A percentile compares a stretch with the other conserved stretches of the same genome.
Conservation (phyloP, 2,113 vertebrate species). For the Alaudala cheleensis region DNA sequence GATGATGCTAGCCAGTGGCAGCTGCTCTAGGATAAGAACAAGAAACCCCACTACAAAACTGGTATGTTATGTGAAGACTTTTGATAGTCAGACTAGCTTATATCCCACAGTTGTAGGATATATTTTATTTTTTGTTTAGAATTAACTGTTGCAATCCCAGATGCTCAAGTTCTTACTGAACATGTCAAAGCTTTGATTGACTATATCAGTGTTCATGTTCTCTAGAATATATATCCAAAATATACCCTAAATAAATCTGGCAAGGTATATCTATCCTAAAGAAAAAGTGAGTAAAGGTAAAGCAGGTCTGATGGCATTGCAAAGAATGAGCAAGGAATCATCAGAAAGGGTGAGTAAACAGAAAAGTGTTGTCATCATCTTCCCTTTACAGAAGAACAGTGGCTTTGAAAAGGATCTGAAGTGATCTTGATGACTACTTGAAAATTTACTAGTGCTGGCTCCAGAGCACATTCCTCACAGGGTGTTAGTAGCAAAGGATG, state of each 20-base stretch:
- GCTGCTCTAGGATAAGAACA: neutral
- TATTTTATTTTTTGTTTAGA: neutral
- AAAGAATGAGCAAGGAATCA: neutral
- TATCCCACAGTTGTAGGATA: neutral
- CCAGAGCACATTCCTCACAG: neutral
- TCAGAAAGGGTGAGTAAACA: neutral
- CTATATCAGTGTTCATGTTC: neutral
- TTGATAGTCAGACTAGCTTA: neutral
- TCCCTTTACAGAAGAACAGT: neutral
- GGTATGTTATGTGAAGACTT: neutral
- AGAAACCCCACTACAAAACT: neutral
- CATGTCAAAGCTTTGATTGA: neutral
- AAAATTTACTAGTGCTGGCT: slow-evolving; percentile 3
- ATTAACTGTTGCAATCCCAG: neutral
- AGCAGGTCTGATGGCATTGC: neutral
- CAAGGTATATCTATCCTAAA: neutral
- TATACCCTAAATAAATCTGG: neutral
- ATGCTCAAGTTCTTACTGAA: neutral
- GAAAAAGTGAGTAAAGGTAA: neutral
- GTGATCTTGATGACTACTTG: neutral
- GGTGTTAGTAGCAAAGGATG: neutral
- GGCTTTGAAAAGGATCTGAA: neutral
- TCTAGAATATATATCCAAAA: neutral
- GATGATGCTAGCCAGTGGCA: neutral
- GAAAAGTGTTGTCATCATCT: neutral